A percentile compares a stretch with the other conserved stretches of the same genome.
These are phyloP conservation scores for Drosophila seclusa DNA, from an alignment of 2,888 invertebrate species.

Conservation along the genomic window DNA sequence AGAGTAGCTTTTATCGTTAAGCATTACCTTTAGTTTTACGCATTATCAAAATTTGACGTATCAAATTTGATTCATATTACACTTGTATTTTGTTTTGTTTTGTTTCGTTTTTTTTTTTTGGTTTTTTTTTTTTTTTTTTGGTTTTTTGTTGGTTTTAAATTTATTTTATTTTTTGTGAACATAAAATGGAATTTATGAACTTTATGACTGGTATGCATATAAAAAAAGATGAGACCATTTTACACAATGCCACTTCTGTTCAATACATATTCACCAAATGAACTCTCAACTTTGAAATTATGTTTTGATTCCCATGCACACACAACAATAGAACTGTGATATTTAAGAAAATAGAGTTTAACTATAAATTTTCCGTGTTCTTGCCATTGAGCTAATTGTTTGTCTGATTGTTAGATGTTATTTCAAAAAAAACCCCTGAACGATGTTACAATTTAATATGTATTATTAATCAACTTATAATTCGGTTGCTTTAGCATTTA, in stretches of 20 bases:
- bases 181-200: constrained; percentile 21
- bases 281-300: constrained; percentile 15
- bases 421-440: constrained; percentile 13
- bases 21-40: constrained; percentile 28
- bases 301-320: constrained; percentile 25
- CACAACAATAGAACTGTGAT: constrained; percentile 18
- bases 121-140: neutral
- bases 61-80: constrained; percentile 37
- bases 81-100: constrained; percentile 20
- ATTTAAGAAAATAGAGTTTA: constrained; percentile 14
- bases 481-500: constrained; percentile 18
- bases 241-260: constrained; percentile 12
- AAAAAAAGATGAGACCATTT: constrained; percentile 30
- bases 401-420: constrained; percentile 24
- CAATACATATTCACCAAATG: constrained; percentile 11
- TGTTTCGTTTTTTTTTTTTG: neutral
- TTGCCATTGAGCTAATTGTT: constrained; percentile 18
- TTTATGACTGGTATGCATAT: constrained; percentile 20
- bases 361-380: constrained; percentile 3
- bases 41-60: constrained; percentile 20
- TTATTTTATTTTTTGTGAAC: constrained; percentile 25
- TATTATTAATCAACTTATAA: constrained; percentile 17
- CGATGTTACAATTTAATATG: constrained; percentile 13
- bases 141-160: constrained; percentile 4
- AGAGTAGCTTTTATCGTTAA: constrained; percentile 35